Base-by-base conservation (phyloP, 2,113 vertebrate genomes). In the Periophthalmodon schlosseri region DNA sequence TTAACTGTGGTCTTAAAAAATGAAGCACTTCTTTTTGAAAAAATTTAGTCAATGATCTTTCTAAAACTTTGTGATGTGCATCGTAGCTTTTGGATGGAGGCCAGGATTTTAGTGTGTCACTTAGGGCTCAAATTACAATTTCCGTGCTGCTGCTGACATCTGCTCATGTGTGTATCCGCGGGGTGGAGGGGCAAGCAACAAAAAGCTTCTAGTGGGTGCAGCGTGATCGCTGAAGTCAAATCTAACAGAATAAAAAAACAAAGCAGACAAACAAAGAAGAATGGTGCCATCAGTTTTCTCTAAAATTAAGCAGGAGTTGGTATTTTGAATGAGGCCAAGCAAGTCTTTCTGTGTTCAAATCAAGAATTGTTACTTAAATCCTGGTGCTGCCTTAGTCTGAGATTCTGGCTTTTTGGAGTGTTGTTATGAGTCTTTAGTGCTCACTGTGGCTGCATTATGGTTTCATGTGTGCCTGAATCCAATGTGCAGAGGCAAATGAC, bases 61-160 rank as follows among this genome's bases (percentile, higher is more conserved):
- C 16, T 18, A 52, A 52, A 52, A 52, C 49, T 57, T 4, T 28
- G 57, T 23, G 14, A 44, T 15, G 21, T 28, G 14, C 58, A 28
- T 0, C 5, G 4, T 20, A 47, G 69, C 67, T 71, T 66, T 57
- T 54, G 68, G 72, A 24, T 66, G 52, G 68, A 56, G 73, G 78
- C 78, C 28, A 83, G 58, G 70, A 60, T 67, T 76, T 85, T 73
- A 69, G n/a, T 71, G 57, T 81, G 80, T 74, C 85, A 88, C 85
- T 78, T 84, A 83, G 58, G 73, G 74, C 84, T 87, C 82, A 70
- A 69, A 71, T 85, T 85, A 85, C 89, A 52, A 76, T 68, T 70
- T 75, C 82, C 84, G 75, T 81, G 70, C 84, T 83, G 63, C 75
- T 82, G 73, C 82, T 81, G 67, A 69, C 77, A 60, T 7, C 0